A percentile compares a stretch with the other conserved stretches of the same genome.
Evolutionary conservation across 2,888 invertebrate genomes (phyloP).

Genomic region (Heteromurus nitidus): DNA sequence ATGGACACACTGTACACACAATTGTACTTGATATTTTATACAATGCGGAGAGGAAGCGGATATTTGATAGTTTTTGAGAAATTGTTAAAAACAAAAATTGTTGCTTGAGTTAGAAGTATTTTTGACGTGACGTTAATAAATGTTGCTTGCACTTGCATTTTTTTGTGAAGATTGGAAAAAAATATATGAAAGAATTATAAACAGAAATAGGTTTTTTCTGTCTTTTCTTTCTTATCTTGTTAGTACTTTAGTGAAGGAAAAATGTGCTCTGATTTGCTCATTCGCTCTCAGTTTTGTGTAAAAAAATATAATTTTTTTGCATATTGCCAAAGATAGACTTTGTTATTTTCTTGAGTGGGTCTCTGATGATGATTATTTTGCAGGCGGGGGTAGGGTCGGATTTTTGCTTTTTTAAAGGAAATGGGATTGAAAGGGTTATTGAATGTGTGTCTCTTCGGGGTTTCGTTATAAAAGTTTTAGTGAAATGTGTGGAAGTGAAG

Average conservation of each 20-base stretch:
- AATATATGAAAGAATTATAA: too few species aligned
- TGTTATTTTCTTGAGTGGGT: too few species aligned
- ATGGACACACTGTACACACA: not conserved
- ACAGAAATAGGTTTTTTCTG: not conserved
- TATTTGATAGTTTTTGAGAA: not conserved
- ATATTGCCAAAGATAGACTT: too few species aligned
- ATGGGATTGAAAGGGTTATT: too few species aligned
- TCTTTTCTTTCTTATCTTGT: not conserved
- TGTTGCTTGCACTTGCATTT: constrained; percentile 41
- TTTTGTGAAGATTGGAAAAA: not conserved
- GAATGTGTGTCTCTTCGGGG: too few species aligned
- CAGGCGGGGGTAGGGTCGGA: too few species aligned
- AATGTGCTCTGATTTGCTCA: too few species aligned
- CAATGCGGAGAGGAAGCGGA: not conserved
- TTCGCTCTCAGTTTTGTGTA: not conserved
- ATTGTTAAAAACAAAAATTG: not conserved
- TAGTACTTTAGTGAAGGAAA: constrained; percentile 45
- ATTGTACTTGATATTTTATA: not conserved
- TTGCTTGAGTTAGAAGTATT: constrained; percentile 39
- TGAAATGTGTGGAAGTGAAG: too few species aligned
- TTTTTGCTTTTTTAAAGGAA: too few species aligned
- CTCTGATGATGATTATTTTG: too few species aligned
- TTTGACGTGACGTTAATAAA: constrained; percentile 39
- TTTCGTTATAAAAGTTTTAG: too few species aligned
- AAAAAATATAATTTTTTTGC: not conserved